Base-by-base conservation (phyloP, 2,888 invertebrate species). In the Drosophila kokeensis region DNA sequence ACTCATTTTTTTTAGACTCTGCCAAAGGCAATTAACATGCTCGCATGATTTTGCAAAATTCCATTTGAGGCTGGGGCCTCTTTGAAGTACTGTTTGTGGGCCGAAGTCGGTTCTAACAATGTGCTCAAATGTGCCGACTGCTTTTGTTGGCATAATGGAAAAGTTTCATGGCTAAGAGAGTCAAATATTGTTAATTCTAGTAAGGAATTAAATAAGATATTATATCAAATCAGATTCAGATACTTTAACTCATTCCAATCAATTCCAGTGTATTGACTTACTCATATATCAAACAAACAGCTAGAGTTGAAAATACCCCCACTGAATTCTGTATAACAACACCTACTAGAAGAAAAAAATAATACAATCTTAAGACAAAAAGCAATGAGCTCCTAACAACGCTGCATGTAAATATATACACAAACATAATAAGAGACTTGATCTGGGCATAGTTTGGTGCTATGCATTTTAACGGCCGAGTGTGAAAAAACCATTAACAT, bases 1-100 rank as follows among this genome's bases (percentile, higher is more conserved):
- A 87, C 89, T 89, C 84, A 89, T 87, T 87, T 87, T 66, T 87
- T 87, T 69, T 45, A 76, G 84, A 79, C 81, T 79, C 73, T 81
- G 73, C 67, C 72, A 79, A 81, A 84, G 76, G 81, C 73, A 87
- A 87, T 89, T 87, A 83, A 55, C 81, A 87, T 89, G 87, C 82
- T 62, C 50, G 50, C 61, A 87, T 87, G 87, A 87, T 63, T 18
- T 48, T 53, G 82, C 87, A 74, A 59, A 54, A 76, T 70, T 53
- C 38, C 21, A 40, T 34, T 63, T 65, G 36, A 38, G 52, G 53
- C 65, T 67, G 45, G 67, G 52, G 49, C 38, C 38, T 76, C 87
- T 84, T 85, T 87, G 87, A 85, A 81, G 85, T 72, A 69, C 55
- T 50, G 36, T 55, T 61, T 65, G 32, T 30, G 52, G 60, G 32